Evolutionary conservation across 1,140 invertebrate genomes (phyloP), one percentile per base, ranked within the genome.

Genomic region (Caenorhabditis briggsae): DNA sequence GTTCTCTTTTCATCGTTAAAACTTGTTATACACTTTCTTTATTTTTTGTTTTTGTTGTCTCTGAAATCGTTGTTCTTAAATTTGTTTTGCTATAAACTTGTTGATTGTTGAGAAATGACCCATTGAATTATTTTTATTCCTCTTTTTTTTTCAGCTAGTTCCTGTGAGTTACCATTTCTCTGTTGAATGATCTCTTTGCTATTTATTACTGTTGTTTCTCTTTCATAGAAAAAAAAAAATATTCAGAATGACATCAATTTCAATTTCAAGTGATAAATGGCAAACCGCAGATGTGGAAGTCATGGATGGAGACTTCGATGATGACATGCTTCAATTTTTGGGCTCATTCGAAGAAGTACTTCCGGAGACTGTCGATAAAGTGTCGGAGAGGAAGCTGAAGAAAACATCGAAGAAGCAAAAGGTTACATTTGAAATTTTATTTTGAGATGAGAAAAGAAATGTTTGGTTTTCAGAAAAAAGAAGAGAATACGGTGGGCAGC

Each of bases 271-370:
- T 25, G 86, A 56, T 23, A 83, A 41, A 11, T 78, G 70, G 70
- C 70, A 78, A 11, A 23, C 70, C 23, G 43, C 46, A 23, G 46
- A 78, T 50, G 20, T 50, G 12, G 82, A 56, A 33, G 23, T n/a
- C 53, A 12, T 83, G 56, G 56, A 82, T 43, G 64, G 74, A 64
- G 64, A 86, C 43, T 86, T 86, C 59, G 55, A 82, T n/a, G 85
- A 86, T 82, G 56, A 59, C 1, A 65, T 78, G 50, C 59, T 86
- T 33, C 46, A 58, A 46, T 86, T 86, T 56, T 43, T 86, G 55
- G 85, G 85, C 1, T 56, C 64, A 9, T 86, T 86, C 20, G 46
- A 86, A 48, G 85, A 86, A 86, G 53, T 82, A 20, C 65, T 86
- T 46, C 84, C 84, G n/a, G 65, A 55, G 1, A 33, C 33, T 33